Percentiles rank a stretch among this genome's conserved stretches.
Evolutionary conservation across 2,888 invertebrate genomes (phyloP).

Genomic region (Gonocerus acuteangulatus): DNA sequence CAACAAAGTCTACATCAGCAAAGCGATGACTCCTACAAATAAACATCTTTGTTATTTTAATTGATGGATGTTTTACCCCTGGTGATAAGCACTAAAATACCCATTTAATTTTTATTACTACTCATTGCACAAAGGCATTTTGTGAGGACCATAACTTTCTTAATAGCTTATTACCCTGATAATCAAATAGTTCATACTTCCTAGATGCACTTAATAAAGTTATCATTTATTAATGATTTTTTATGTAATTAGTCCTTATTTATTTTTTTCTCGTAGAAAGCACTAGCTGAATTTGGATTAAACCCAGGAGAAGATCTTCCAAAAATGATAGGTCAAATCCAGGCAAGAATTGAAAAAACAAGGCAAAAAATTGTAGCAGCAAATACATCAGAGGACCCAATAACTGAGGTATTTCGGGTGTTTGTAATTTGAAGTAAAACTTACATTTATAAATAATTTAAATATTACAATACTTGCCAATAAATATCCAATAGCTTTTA

Average conservation of each 20-base stretch:
- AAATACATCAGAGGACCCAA: slow-evolving; percentile 56
- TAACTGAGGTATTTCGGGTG: slow-evolving; percentile 41
- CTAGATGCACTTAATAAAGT: too few species aligned
- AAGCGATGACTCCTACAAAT: too few species aligned
- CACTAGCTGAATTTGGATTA: slow-evolving; percentile 66
- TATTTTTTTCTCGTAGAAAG: slow-evolving; percentile 48
- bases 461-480: not conserved
- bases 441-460: slow-evolving; percentile 1
- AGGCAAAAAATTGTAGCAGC: slow-evolving; percentile 66
- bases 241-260: not conserved
- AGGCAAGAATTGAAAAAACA: slow-evolving; percentile 65
- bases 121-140: too few species aligned
- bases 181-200: too few species aligned
- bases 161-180: too few species aligned
- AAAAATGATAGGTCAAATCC: slow-evolving; percentile 61
- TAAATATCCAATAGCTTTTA: not conserved
- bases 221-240: too few species aligned
- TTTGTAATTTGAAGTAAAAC: not conserved
- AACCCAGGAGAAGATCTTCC: slow-evolving; percentile 71
- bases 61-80: too few species aligned
- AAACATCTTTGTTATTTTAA: too few species aligned
- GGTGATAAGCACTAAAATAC: too few species aligned
- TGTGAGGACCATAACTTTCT: too few species aligned
- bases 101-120: too few species aligned
- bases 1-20: too few species aligned